Evolutionary conservation across 2,113 vertebrate species (phyloP).

Genomic region (Notothenia coriiceps): DNA sequence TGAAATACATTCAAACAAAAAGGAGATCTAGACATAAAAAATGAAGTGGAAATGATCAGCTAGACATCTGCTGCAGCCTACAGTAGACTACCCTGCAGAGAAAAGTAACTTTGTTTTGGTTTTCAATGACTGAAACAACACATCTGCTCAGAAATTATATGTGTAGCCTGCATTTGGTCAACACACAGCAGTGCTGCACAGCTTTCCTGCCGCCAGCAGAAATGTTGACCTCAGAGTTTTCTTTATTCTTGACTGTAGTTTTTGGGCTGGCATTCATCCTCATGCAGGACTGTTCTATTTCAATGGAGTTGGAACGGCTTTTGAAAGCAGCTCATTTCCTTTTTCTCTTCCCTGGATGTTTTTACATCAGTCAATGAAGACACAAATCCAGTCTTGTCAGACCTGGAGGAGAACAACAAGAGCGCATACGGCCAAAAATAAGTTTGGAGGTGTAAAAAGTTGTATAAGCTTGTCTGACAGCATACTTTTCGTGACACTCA

Average conservation of each 20-base stretch:
- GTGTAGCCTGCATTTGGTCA: conserved; percentile 18
- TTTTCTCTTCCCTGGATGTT: conserved; percentile 7
- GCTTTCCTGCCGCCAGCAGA: conserved; percentile 33
- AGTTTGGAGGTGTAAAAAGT: conserved; percentile 2
- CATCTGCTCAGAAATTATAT: conserved; percentile 22
- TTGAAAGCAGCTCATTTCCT: conserved; percentile 48
- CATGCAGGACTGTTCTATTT: conserved; percentile 23
- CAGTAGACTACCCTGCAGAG: conserved; percentile 5
- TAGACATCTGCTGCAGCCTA: not conserved
- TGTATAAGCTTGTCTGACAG: not conserved
- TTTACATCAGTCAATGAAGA: conserved; percentile 28
- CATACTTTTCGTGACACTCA: too few relatives aligned
- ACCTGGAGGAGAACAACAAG: not conserved
- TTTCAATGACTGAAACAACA: conserved; percentile 38
- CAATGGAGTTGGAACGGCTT: conserved; percentile 20
- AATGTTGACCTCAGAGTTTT: conserved; percentile 47
- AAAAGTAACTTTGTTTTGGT: conserved; percentile 27
- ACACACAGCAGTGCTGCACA: conserved; percentile 17
- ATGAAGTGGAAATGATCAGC: not conserved
- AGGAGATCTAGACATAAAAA: not conserved
- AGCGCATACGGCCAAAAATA: conserved; percentile 26
- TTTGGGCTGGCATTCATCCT: conserved; percentile 14
- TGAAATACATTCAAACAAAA: not conserved
- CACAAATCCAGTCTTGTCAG: conserved; percentile 16
- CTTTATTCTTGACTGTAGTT: conserved; percentile 38